Evolutionary conservation across 1,140 invertebrate species (phyloP).

Genomic region (Tetranychus urticae): DNA sequence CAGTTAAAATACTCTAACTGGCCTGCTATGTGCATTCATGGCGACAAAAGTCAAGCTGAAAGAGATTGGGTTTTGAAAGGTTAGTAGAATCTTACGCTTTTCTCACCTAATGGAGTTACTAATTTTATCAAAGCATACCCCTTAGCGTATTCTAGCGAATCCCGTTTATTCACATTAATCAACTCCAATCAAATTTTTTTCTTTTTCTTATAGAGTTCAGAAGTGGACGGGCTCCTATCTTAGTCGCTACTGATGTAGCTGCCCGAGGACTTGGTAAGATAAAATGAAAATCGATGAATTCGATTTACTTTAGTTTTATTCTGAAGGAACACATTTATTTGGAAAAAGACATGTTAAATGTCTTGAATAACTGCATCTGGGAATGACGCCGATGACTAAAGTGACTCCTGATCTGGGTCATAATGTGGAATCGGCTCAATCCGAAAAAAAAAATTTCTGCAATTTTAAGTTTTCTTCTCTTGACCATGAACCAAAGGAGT

Average conservation of each 20-base stretch:
- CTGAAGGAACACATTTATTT: background rate
- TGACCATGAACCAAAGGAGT: background rate
- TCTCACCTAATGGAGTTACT: no score
- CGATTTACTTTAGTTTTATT: background rate
- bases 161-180: no score
- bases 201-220: slow-evolving; percentile 52
- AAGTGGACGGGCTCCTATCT: slow-evolving; percentile 38
- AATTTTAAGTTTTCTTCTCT: background rate
- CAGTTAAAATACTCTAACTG: slow-evolving; percentile 76
- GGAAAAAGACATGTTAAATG: no score
- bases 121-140: no score
- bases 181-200: background rate
- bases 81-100: slow-evolving; percentile 1
- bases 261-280: slow-evolving; percentile 48
- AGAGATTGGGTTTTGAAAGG: slow-evolving; percentile 74
- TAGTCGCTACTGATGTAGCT: slow-evolving; percentile 82
- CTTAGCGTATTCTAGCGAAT: no score
- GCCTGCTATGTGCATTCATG: slow-evolving; percentile 86
- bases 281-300: background rate
- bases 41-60: slow-evolving; percentile 91
- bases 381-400: no score
- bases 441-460: background rate
- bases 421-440: no score
- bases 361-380: no score
- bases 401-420: no score